Evolutionary conservation across 2,113 vertebrate species (phyloP), one percentile per base, ranked within the genome.

Genomic region (Bubo bubo): DNA sequence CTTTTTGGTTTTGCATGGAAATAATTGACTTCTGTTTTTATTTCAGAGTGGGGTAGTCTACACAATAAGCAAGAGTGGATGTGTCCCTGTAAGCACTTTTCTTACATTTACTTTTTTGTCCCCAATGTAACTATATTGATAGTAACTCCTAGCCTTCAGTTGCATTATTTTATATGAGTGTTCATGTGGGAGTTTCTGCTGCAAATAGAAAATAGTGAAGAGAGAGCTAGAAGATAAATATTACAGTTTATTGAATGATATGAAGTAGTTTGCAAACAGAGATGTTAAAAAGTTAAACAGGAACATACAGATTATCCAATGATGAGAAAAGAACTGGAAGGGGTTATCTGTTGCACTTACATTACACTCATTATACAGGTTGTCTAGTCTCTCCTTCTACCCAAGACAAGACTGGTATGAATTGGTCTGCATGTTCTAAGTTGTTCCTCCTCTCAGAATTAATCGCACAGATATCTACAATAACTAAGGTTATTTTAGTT

Each of bases 61-160:
- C 59, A 94, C 97, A 72, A 92, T 95, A 91, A 95, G 93, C 79
- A 86, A 27, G 63, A 85, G 13, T 41, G 96, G 97, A 62, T 98
- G 97, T 84, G 91, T 1, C 50, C 95, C 96, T 82, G 97, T 98
- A 97, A 97, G 97, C 22, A 87, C 18, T 67, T 56, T 59, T 86
- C 43, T 84, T 74, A 47, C 1, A 1, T 71, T 93, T 73, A 37
- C 4, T 49, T 41, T 71, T 70, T 53, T 84, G 12, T 19, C 32
- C 37, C 21, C 3, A 12, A 23, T 6, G 14, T 30, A 70, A 75
- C 13, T 75, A 1, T 55, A 32, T 62, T 90, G 23, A 17, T 53
- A 81, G 22, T 26, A 79, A 66, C 15, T 71, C 32, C 22, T 56
- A 50, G 24, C 19, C 7, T 72, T 76, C 7, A 18, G 2, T 49